Conservation (phyloP, 1,140 invertebrate species). For the Melanaphis sacchari region DNA sequence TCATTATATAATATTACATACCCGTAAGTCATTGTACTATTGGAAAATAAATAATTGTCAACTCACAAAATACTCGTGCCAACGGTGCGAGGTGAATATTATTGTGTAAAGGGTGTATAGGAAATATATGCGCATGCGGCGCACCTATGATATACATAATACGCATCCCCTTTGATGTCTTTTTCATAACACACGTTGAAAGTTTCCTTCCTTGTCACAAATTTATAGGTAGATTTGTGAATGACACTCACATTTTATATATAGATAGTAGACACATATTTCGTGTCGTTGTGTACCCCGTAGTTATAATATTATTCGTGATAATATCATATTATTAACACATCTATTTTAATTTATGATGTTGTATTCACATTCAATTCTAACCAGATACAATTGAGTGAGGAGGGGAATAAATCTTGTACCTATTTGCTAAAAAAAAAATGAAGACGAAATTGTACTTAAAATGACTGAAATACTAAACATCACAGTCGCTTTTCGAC, state of each 20-base stretch:
- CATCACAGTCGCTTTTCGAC: not conserved
- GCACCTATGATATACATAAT: not conserved
- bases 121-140: not conserved
- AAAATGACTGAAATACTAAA: not conserved
- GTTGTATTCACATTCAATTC: too few species aligned
- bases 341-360: not conserved
- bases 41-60: constrained; percentile 10
- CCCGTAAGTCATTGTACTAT: not conserved
- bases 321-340: not conserved
- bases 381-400: too few species aligned
- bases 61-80: not conserved
- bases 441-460: not conserved
- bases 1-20: not conserved
- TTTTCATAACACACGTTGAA: not conserved
- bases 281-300: not conserved
- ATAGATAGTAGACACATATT: not conserved
- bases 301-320: not conserved
- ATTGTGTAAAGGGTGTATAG: not conserved
- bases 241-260: not conserved
- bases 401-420: not conserved
- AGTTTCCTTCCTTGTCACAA: not conserved
- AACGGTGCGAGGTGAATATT: not conserved
- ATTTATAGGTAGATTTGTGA: not conserved
- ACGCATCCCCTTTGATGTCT: not conserved
- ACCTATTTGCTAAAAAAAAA: not conserved